Conservation (phyloP, 2,113 vertebrate species). For the Campylorhamphus procurvoides region DNA sequence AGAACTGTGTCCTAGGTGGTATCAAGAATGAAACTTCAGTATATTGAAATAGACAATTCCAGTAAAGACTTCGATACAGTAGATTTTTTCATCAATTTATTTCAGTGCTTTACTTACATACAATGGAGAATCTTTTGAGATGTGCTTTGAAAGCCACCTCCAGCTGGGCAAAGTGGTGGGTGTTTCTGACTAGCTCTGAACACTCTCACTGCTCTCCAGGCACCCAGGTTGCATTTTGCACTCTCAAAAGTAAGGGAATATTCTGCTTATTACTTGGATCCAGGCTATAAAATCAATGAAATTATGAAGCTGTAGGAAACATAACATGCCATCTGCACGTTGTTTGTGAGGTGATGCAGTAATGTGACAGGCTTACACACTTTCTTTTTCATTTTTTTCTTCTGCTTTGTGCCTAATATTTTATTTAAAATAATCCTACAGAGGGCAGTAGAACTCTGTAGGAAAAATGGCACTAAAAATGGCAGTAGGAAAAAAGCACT, state of each 20-base stretch:
- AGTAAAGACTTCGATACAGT: background rate
- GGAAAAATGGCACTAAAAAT: background rate
- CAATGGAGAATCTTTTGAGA: background rate
- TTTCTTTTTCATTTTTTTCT: background rate
- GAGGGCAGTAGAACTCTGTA: slow-evolving; percentile 54
- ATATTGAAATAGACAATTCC: background rate
- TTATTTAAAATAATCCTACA: slow-evolving; percentile 35
- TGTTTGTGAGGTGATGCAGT: background rate
- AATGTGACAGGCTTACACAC: background rate
- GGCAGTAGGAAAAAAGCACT: background rate
- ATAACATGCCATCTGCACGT: background rate
- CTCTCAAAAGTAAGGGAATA: background rate
- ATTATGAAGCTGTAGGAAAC: background rate
- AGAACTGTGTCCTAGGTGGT: background rate
- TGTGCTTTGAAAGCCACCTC: background rate
- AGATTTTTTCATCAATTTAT: background rate
- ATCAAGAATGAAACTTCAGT: background rate
- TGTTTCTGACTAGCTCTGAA: background rate
- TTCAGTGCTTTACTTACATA: background rate
- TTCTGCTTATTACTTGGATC: background rate
- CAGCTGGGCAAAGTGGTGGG: background rate
- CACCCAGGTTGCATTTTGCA: background rate
- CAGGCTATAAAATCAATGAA: background rate
- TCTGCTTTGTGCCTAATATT: background rate
- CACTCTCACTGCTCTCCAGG: background rate